These are phyloP conservation scores for Dufourea novaeangliae DNA, from an alignment of 1,140 invertebrate species.

Conservation along the genomic window DNA sequence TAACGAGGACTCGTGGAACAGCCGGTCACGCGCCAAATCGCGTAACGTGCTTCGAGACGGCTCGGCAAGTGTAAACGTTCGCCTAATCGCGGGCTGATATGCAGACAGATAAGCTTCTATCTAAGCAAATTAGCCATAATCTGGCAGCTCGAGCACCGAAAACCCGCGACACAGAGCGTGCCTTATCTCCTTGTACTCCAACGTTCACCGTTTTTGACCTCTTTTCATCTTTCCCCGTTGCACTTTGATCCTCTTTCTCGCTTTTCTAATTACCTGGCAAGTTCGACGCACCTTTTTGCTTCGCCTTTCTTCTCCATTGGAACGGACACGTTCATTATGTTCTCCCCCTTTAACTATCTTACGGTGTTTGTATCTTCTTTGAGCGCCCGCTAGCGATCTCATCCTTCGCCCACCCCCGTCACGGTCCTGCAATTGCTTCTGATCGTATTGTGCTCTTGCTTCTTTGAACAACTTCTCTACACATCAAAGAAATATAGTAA, in stretches of 20 bases:
- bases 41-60: neutral
- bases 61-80: neutral
- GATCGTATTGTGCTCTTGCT: too few relatives aligned
- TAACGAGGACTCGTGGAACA: neutral
- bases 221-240: neutral
- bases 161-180: constrained; percentile 21
- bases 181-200: constrained; percentile 42
- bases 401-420: too few relatives aligned
- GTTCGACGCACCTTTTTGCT: neutral
- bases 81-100: constrained; percentile 4
- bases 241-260: neutral
- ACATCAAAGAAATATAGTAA: too few relatives aligned
- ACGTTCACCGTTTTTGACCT: constrained; percentile 5
- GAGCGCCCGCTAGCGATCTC: too few relatives aligned
- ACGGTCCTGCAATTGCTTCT: too few relatives aligned
- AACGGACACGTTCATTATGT: neutral
- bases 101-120: constrained; percentile 17
- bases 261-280: constrained; percentile 11
- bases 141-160: neutral
- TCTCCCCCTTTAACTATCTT: too few relatives aligned
- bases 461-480: too few relatives aligned
- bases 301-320: too few relatives aligned
- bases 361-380: too few relatives aligned
- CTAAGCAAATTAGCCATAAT: constrained; percentile 54
- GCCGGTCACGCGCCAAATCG: neutral